phyloP scores from a whole-genome alignment of 1,140 invertebrate species.

The Sitophilus oryzae region DNA sequence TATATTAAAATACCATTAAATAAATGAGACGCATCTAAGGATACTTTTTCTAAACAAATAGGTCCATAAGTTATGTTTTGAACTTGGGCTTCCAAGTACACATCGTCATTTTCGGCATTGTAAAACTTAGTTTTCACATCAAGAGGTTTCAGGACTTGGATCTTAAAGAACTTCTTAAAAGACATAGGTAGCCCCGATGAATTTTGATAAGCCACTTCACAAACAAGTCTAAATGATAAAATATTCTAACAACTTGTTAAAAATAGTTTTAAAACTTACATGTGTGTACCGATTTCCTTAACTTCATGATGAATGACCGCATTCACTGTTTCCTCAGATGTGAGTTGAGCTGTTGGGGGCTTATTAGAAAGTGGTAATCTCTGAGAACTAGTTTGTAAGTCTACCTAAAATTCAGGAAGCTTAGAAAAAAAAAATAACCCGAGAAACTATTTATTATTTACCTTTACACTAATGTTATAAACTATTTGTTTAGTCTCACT shows the following conservation, averaged over 20 bases:
- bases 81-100: constrained; percentile 94
- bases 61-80: constrained; percentile 87
- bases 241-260: neutral
- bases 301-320: constrained; percentile 97
- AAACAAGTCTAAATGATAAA: constrained; percentile 75
- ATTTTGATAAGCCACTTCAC: constrained; percentile 87
- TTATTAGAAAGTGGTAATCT: constrained; percentile 68
- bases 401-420: constrained; percentile 56
- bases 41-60: constrained; percentile 88
- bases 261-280: constrained; percentile 54
- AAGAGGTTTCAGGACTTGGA: constrained; percentile 94
- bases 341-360: constrained; percentile 59
- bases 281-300: constrained; percentile 95
- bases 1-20: constrained; percentile 59
- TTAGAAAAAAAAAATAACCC: constrained; percentile 6
- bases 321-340: constrained; percentile 82
- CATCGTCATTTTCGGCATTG: constrained; percentile 94
- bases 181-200: constrained; percentile 63
- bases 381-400: constrained; percentile 88
- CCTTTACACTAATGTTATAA: constrained; percentile 76
- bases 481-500: constrained; percentile 84
- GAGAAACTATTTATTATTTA: constrained; percentile 34
- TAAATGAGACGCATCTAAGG: constrained; percentile 82
- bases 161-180: constrained; percentile 97
- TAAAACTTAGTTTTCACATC: constrained; percentile 99